Evolutionary conservation across 2,113 vertebrate species (phyloP), one percentile per base, ranked within the genome.

Genomic region (Dicrurus megarhynchus): DNA sequence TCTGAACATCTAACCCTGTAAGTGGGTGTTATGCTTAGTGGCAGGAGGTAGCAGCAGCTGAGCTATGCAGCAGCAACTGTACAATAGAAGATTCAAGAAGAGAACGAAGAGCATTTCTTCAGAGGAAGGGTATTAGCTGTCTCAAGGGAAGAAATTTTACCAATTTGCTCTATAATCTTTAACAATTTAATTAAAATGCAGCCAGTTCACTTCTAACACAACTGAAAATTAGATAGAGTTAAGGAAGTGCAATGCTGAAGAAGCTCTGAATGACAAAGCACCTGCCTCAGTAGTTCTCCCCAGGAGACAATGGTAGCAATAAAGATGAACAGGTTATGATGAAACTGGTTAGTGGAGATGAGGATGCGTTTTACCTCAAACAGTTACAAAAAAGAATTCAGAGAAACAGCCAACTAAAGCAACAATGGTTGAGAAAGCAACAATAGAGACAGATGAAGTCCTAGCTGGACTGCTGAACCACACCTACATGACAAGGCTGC

Each of bases 401-500:
- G 81, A 91, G 77, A 89, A 95, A 39, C 2, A 56, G 44, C 16
- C 46, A 84, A n/a, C 53, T 28, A 56, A 50, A 87, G 63, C 78
- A 89, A 80, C 67, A 93, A 84, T 23, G 56, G 73, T 63, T 26
- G 77, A 84, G 57, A 46, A 92, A 88, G 79, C 89, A 97, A 97
- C 97, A 98, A 97, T 95, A 96, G 96, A 91, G 75, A 59, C 42
- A 91, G 93, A 79, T 6, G 83, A 60, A 67, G 91, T 85, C 56
- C 56, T 83, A 61, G 95, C 83, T 56, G 55, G 93, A 81, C 33
- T 60, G 97, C 96, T 85, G 94, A 97, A 93, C 96, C 97, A 86
- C 91, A 97, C 96, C 97, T 94, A 97, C 69, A 87, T n/a, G 63
- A 32, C 96, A 86, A 96, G 75, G 84, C 95, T 87, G 87, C 60